Conservation (phyloP, 2,888 invertebrate genomes). For the Ennomos quercinarius region DNA sequence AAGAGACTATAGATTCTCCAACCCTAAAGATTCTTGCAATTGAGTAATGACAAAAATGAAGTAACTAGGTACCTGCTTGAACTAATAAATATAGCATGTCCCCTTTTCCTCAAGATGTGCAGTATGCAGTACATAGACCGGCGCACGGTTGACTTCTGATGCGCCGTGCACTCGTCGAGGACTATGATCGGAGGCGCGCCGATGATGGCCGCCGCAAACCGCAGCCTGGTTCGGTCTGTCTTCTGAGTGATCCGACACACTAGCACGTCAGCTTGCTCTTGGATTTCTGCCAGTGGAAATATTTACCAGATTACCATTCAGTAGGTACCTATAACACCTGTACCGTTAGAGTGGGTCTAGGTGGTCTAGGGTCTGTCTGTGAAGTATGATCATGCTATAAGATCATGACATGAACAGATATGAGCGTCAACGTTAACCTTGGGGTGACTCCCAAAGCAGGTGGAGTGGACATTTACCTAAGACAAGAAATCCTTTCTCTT, state of each 20-base stretch:
- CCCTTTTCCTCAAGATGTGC: slow-evolving; percentile 58
- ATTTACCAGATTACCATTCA: too few species aligned
- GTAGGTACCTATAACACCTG: too few species aligned
- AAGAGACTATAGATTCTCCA: too few species aligned
- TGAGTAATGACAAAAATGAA: background rate
- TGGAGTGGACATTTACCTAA: too few species aligned
- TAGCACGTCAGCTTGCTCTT: slow-evolving; percentile 32
- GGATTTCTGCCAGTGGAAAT: slow-evolving; percentile 45
- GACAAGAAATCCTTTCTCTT: too few species aligned
- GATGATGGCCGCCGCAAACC: slow-evolving; percentile 67
- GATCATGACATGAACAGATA: too few species aligned
- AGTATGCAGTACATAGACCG: slow-evolving; percentile 70
- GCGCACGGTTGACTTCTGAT: slow-evolving; percentile 62
- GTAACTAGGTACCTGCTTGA: slow-evolving; percentile 65
- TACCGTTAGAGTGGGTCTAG: too few species aligned
- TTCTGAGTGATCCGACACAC: slow-evolving; percentile 40
- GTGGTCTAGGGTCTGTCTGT: too few species aligned
- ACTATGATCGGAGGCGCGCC: slow-evolving; percentile 69
- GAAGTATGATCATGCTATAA: too few species aligned
- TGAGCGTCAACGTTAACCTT: too few species aligned
- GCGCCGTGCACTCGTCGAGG: slow-evolving; percentile 70
- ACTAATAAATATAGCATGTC: slow-evolving; percentile 64
- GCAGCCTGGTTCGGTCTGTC: slow-evolving; percentile 48
- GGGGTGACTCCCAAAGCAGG: too few species aligned
- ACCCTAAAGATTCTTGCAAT: too few species aligned